Percentiles rank a stretch among this genome's conserved stretches.
These are phyloP conservation scores for Amblyjoppa proteus DNA, from an alignment of 2,888 invertebrate genomes.

Conservation along the genomic window DNA sequence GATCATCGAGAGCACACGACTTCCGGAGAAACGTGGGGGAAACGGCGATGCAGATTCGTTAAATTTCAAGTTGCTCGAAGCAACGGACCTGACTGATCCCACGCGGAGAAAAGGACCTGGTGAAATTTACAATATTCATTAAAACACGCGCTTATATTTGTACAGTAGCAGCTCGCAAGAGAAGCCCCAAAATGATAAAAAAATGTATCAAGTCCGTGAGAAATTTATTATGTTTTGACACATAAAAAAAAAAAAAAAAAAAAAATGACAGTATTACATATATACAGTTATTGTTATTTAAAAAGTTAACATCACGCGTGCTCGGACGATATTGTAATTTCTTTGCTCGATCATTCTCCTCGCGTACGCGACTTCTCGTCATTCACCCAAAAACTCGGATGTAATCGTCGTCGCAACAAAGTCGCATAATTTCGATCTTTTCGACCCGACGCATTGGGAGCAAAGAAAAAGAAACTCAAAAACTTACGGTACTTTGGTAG, in stretches of 20 bases:
- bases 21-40: constrained; percentile 63
- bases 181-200: too few relatives aligned
- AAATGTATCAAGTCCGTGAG: too few relatives aligned
- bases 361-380: background rate
- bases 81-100: background rate
- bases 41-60: constrained; percentile 1
- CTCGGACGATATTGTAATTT: background rate
- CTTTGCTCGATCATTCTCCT: background rate
- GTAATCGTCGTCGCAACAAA: constrained; percentile 4
- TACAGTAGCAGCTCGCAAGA: too few relatives aligned
- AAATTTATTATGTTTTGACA: too few relatives aligned
- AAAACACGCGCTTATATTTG: background rate
- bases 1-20: constrained; percentile 67
- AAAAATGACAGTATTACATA: background rate
- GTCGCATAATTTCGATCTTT: constrained; percentile 17
- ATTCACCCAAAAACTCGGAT: background rate
- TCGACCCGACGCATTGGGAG: background rate
- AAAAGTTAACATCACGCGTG: too few relatives aligned
- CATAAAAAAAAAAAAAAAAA: background rate
- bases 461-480: background rate
- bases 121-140: background rate
- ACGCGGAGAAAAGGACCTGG: background rate
- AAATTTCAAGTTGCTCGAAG: background rate
- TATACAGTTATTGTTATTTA: too few relatives aligned
- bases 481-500: background rate